Evolutionary conservation across 2,797 vertebrate genomes (phyloP).

Genomic region (Hyperoplus lanceolatus): DNA sequence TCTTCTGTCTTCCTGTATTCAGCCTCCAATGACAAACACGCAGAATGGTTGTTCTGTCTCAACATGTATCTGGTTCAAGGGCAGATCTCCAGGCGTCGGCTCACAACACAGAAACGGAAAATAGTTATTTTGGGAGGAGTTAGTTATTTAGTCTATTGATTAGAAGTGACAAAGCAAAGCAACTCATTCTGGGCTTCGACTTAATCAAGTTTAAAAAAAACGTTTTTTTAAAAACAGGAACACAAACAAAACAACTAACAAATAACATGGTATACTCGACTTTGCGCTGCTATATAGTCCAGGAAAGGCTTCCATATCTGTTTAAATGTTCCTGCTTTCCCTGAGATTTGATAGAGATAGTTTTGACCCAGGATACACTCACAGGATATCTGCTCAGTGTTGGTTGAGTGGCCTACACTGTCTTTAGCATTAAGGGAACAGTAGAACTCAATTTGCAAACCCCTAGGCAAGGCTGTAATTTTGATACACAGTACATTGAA

Average conservation of each 20-base stretch:
- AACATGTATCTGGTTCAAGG: neutral
- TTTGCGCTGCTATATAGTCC: too few relatives aligned
- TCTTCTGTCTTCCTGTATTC: constrained; percentile 32
- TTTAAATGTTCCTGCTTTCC: too few relatives aligned
- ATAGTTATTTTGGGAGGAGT: too few relatives aligned
- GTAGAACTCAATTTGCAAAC: too few relatives aligned
- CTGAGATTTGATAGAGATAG: neutral
- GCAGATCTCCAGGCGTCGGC: neutral
- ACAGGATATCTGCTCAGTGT: neutral
- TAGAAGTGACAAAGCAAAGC: neutral
- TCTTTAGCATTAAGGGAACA: neutral
- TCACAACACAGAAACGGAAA: neutral
- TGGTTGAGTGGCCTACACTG: neutral
- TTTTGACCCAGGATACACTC: neutral
- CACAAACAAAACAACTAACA: too few relatives aligned
- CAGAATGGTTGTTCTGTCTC: constrained; percentile 21
- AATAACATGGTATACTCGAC: too few relatives aligned
- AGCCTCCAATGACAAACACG: constrained; percentile 16
- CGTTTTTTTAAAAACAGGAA: too few relatives aligned
- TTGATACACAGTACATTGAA: too few relatives aligned
- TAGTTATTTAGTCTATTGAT: too few relatives aligned
- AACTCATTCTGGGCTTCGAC: neutral
- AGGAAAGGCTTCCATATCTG: too few relatives aligned
- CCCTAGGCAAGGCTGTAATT: too few relatives aligned
- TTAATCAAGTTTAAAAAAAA: neutral